These are phyloP conservation scores for Sipha maydis DNA, from an alignment of 2,888 invertebrate genomes.

Conservation along the genomic window DNA sequence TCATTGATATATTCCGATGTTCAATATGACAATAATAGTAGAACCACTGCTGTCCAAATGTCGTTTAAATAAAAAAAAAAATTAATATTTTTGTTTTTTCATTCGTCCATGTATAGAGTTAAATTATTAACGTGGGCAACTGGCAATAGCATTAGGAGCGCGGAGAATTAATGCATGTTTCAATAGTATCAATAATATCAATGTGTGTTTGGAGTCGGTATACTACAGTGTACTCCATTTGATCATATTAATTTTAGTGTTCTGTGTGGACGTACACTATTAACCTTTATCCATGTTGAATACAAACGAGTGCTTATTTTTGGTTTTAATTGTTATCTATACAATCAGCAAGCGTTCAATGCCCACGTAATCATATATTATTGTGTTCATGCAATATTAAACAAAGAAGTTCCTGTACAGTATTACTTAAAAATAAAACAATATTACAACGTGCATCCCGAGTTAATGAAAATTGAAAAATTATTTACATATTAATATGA, in stretches of 20 bases:
- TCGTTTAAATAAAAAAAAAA: background rate
- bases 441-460: constrained; percentile 56
- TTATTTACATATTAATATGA: constrained; percentile 50
- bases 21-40: constrained; percentile 7
- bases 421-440: constrained; percentile 44
- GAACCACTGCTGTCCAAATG: background rate
- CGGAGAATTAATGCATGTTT: constrained; percentile 8
- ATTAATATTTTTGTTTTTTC: constrained; percentile 13
- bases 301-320: constrained; percentile 24
- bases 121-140: constrained; percentile 1
- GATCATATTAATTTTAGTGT: background rate
- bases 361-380: constrained; percentile 11
- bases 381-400: constrained; percentile 55
- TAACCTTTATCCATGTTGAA: constrained; percentile 1
- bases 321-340: background rate
- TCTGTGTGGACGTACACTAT: background rate
- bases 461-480: constrained; percentile 22
- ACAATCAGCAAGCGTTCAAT: constrained; percentile 44
- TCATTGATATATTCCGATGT: constrained; percentile 4
- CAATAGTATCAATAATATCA: constrained; percentile 8
- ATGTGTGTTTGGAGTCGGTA: constrained; percentile 59
- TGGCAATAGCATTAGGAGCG: constrained; percentile 12
- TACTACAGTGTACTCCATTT: constrained; percentile 21
- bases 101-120: constrained; percentile 2
- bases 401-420: constrained; percentile 56